Conservation (phyloP, 2,113 vertebrate genomes). For the Gasterosteus aculeatus region DNA sequence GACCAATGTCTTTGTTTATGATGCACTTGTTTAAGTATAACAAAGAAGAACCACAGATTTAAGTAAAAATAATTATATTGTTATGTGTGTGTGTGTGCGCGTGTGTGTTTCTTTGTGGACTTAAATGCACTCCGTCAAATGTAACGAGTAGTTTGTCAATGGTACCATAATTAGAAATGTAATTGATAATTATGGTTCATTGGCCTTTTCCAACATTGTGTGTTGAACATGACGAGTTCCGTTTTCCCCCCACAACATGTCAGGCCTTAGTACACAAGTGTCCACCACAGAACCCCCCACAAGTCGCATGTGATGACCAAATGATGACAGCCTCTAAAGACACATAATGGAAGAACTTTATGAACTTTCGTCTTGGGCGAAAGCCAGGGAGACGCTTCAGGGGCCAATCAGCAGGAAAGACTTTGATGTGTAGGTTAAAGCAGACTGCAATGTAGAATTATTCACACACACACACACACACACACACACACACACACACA, state of each 20-base stretch:
- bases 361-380: conserved; percentile 58
- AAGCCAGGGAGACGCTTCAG: conserved; percentile 59
- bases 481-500: conserved; percentile 26
- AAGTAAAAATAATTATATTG: too few relatives aligned
- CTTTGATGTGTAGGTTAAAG: conserved; percentile 70
- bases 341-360: conserved; percentile 57
- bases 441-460: conserved; percentile 26
- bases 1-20: neutral
- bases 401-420: conserved; percentile 65
- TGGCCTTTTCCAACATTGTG: neutral
- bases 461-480: conserved; percentile 34
- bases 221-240: too few relatives aligned
- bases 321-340: conserved; percentile 60
- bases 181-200: neutral
- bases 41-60: neutral
- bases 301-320: conserved; percentile 40
- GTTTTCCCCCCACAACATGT: too few relatives aligned
- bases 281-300: neutral
- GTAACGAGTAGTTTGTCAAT: neutral
- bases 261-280: too few relatives aligned
- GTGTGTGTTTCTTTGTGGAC: too few relatives aligned
- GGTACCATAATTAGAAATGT: neutral
- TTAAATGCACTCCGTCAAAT: neutral
- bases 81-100: too few relatives aligned
- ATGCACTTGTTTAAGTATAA: conserved; percentile 20